A percentile compares a stretch with the other conserved stretches of the same genome.
These are phyloP conservation scores for Machimus atricapillus DNA, from an alignment of 2,888 invertebrate genomes.

Conservation along the genomic window DNA sequence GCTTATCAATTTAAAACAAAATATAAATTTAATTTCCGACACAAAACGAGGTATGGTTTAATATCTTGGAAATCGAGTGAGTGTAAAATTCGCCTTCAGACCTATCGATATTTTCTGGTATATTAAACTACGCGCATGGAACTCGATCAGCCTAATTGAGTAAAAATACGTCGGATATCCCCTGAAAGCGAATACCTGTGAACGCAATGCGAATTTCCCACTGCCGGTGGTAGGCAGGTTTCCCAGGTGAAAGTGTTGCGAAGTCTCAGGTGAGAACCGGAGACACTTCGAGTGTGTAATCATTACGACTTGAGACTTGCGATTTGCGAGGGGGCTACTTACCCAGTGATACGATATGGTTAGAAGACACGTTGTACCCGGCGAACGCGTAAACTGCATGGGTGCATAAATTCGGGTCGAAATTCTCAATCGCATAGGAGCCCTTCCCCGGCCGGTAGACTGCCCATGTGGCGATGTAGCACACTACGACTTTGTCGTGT, in stretches of 20 bases:
- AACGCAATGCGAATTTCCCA: not conserved
- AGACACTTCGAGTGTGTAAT: not conserved
- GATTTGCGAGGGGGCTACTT: slow-evolving; percentile 50
- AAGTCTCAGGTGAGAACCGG: not conserved
- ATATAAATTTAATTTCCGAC: not conserved
- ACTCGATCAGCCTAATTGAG: slow-evolving; percentile 2
- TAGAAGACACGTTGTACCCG: slow-evolving; percentile 72
- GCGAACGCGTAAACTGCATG: slow-evolving; percentile 84
- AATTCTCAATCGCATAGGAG: slow-evolving; percentile 70
- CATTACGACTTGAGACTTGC: not conserved
- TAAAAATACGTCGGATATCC: slow-evolving; percentile 30
- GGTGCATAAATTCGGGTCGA: slow-evolving; percentile 79
- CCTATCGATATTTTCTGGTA: not conserved
- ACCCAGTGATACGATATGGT: slow-evolving; percentile 76
- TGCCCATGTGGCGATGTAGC: slow-evolving; percentile 84
- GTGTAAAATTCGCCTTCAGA: not conserved
- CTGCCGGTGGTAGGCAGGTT: not conserved
- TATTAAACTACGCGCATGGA: not conserved
- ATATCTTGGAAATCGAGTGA: not conserved
- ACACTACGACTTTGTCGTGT: slow-evolving; percentile 79
- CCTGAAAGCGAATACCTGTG: not conserved
- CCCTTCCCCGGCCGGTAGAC: slow-evolving; percentile 74
- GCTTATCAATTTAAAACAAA: not conserved
- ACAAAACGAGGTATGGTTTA: not conserved
- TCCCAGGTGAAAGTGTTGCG: not conserved